Evolutionary conservation across 2,113 vertebrate species (phyloP), one percentile per base, ranked within the genome.

Genomic region (Sorex araneus): DNA sequence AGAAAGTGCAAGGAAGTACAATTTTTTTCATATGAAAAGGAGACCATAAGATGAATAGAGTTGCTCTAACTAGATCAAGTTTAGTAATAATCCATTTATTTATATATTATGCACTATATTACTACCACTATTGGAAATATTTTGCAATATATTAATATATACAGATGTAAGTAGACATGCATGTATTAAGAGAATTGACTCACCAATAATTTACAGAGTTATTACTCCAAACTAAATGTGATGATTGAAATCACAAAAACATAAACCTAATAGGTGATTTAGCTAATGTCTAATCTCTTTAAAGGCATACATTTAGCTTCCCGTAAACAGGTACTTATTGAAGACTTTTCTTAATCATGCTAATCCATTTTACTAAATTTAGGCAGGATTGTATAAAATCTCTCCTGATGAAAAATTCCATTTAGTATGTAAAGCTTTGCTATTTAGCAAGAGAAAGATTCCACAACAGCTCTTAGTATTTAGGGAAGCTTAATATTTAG

Each of bases 371-470:
- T 63, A 50, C 54, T 75, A 75, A 45, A 23, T 87, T 92, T 80
- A 87, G 63, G 19, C n/a, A 88, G 50, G n/a, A 63, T 69, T 84
- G 36, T 45, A 84, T 81, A 76, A 90, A 94, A 95, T 11, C 23
- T 81, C 30, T 89, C 25, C 21, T 89, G 79, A 81, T 94, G 76
- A 78, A 91, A 85, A 83, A 80, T 87, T 95, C 71, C 32, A 15
- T 45, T 89, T 88, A 92, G 83, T 95, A 88, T 79, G 54, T 80
- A 92, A 66, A 94, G 28, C 45, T 40, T 21, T 77, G 28, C 18
- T 40, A 54, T 21, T 60, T 60, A 45, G 23, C 64, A 32, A 81
- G 21, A 73, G 80, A 89, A 10, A 50, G 47, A 9, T 63, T 94
- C 47, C 57, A 54, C 28, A 63, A 50, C 3, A 86, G n/a, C n/a